Conservation (phyloP, 2,797 vertebrate species). For the Sebastes hubbsi region DNA sequence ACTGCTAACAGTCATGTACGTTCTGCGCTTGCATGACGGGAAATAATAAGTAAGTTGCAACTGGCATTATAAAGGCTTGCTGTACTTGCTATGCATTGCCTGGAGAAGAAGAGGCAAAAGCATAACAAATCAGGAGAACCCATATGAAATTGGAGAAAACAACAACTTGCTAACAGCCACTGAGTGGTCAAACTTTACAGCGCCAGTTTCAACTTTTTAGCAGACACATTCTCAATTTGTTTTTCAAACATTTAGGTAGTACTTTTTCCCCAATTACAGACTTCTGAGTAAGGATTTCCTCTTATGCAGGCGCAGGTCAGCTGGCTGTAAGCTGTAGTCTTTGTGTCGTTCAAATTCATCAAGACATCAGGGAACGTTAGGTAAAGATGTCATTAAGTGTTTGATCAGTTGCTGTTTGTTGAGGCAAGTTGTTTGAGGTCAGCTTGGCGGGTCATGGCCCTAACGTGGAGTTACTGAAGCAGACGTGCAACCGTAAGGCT, state of each 20-base stretch:
- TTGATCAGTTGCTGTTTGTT: conserved; percentile 34
- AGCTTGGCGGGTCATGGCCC: conserved; percentile 4
- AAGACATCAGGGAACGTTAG: neutral
- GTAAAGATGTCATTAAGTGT: neutral
- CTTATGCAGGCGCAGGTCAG: neutral
- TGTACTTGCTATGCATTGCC: neutral
- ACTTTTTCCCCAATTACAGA: neutral
- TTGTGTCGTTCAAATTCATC: neutral
- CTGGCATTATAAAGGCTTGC: neutral
- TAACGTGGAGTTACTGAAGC: neutral
- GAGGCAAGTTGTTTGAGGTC: conserved; percentile 14
- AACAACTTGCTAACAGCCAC: neutral
- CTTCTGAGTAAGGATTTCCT: neutral
- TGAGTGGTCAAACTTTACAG: neutral
- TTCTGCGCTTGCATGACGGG: neutral
- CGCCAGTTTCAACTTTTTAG: too few relatives aligned
- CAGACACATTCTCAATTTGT: neutral
- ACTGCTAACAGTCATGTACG: neutral
- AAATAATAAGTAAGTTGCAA: neutral
- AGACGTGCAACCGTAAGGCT: neutral
- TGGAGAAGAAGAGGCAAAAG: neutral
- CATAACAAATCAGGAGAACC: neutral
- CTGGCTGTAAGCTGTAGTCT: neutral
- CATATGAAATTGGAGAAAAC: neutral
- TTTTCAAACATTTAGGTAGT: neutral